phyloP scores from a whole-genome alignment of 2,888 invertebrate species.

The Mythimna lalbum region DNA sequence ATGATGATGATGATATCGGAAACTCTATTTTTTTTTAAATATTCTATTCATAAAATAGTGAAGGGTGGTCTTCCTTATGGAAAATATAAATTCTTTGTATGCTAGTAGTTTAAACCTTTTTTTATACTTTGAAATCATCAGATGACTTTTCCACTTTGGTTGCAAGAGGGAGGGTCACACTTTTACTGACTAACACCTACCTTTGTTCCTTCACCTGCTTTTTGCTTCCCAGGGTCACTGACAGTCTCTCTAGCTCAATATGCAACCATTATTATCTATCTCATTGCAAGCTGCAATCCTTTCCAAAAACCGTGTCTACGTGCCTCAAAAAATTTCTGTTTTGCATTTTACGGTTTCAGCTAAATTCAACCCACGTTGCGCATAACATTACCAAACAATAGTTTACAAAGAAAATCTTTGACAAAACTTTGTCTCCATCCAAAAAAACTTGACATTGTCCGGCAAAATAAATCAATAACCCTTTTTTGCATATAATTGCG shows the following conservation, averaged over 20 bases:
- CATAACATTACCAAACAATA: conserved; percentile 71
- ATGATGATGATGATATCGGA: too few species aligned
- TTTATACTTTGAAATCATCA: too few species aligned
- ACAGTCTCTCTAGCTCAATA: not conserved
- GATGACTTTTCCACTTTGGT: too few species aligned
- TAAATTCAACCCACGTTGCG: conserved; percentile 69
- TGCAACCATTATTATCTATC: too few species aligned
- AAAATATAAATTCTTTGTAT: not conserved
- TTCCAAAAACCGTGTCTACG: conserved; percentile 44
- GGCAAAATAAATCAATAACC: conserved; percentile 68
- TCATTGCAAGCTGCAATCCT: conserved; percentile 16
- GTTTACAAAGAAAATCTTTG: conserved; percentile 69
- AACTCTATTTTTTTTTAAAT: too few species aligned
- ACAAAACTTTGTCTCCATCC: conserved; percentile 61
- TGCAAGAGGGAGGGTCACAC: too few species aligned
- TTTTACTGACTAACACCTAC: too few species aligned
- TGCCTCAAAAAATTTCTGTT: conserved; percentile 53
- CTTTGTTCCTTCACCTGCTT: too few species aligned
- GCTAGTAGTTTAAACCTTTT: not conserved
- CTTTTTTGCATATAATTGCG: conserved; percentile 89
- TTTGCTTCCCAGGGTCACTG: not conserved
- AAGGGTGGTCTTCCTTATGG: too few species aligned
- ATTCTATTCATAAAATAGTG: too few species aligned
- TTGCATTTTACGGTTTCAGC: conserved; percentile 71
- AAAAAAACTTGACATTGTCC: conserved; percentile 74